These are phyloP conservation scores for Zosterops borbonicus DNA, from an alignment of 2,113 vertebrate genomes.

Conservation along the genomic window DNA sequence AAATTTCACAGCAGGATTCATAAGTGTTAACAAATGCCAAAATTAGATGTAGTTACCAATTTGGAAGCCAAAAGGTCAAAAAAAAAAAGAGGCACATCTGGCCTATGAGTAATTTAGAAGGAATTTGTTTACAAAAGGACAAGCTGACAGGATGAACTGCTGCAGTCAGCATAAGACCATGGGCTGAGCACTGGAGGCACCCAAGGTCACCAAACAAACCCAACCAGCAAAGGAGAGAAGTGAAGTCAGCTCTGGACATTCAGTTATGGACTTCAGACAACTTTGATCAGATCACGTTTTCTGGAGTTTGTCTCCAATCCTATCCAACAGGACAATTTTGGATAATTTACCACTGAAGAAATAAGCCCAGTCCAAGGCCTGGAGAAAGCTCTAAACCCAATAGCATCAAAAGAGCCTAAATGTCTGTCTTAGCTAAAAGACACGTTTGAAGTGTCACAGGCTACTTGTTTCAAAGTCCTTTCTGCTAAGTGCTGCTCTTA, in stretches of 20 bases:
- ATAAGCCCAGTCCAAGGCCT: not conserved
- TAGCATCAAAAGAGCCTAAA: not conserved
- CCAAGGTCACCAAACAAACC: not conserved
- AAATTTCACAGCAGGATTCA: not conserved
- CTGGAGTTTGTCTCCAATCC: not conserved
- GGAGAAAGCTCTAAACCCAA: not conserved
- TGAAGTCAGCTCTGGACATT: not conserved
- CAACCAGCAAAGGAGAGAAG: not conserved
- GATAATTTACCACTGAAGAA: not conserved
- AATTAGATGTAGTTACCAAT: constrained; percentile 16
- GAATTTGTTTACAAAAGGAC: constrained; percentile 57
- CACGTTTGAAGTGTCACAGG: not conserved
- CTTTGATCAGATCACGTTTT: not conserved
- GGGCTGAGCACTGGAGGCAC: not conserved
- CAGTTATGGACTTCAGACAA: not conserved
- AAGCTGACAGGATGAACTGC: constrained; percentile 22
- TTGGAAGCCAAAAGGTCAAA: constrained; percentile 42
- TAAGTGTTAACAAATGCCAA: not conserved
- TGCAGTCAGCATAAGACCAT: not conserved
- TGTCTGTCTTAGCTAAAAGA: not conserved
- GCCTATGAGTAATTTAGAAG: constrained; percentile 30
- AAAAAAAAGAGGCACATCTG: constrained; percentile 45
- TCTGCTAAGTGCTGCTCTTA: not conserved
- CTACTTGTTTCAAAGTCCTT: not conserved
- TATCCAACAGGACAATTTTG: not conserved